These are phyloP conservation scores for Mastigias papua DNA, from an alignment of 30 jellyfish, hydroid and myxozoan genomes.

Conservation along the genomic window DNA sequence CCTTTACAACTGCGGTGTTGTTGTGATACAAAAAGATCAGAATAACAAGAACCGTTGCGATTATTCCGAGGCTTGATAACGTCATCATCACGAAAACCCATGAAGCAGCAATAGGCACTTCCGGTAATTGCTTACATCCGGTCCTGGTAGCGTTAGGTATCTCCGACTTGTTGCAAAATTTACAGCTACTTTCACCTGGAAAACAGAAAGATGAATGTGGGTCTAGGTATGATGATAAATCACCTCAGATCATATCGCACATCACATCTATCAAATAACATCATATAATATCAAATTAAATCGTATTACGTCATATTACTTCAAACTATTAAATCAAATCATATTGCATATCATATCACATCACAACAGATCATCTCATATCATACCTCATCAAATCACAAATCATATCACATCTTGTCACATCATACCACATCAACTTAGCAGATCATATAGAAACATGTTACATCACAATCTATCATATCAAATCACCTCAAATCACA, in stretches of 20 bases:
- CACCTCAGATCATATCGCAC: neutral
- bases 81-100: conserved; percentile 82
- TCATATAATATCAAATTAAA: no score
- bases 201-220: neutral
- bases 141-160: conserved; percentile 59
- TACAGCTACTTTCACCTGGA: conserved; percentile 55
- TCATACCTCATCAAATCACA: no score
- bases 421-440: neutral
- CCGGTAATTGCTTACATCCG: conserved; percentile 77
- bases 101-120: conserved; percentile 37
- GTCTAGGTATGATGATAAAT: neutral
- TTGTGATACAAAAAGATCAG: conserved; percentile 68
- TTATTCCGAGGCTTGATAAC: conserved; percentile 77
- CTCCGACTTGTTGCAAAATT: conserved; percentile 44
- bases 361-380: no score
- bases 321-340: neutral
- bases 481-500: neutral
- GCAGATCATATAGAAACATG: neutral
- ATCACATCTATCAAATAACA: no score
- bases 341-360: no score
- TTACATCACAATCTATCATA: no score
- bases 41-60: conserved; percentile 58
- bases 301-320: neutral
- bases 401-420: neutral
- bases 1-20: conserved; percentile 76